Evolutionary conservation across 2,888 invertebrate genomes (phyloP), one percentile per base, ranked within the genome.

Genomic region (Gari tellinella): DNA sequence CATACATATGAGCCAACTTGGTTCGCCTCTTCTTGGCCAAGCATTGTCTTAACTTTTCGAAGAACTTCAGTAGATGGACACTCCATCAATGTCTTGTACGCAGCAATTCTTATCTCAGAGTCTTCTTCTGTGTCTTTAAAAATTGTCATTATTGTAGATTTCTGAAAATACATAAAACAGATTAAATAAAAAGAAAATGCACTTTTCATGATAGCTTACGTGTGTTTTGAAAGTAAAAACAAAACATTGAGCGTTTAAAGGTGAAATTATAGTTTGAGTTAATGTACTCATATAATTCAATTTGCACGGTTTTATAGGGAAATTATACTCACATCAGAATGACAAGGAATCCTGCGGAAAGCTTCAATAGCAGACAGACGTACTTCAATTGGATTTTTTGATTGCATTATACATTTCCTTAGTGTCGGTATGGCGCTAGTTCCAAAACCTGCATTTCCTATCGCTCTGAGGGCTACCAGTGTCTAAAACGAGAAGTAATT

Each of bases 1-100:
- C 97, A 98, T 7, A 99, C 96, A 92, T 97, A 99, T 4, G 97
- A 97, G 15, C 97, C 97, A 19, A 98, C 97, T 94, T 98, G 98
- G 77, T 90, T 90, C 41, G 85, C 83, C 57, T 87, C 73, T 70
- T 90, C 91, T 2, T 61, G 76, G 56, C 82, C 76, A 40, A 90
- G 81, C 0, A 78, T 64, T 5, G 55, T 64, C 88, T 95, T 95
- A 51, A 98, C 95, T 61, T 94, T 94, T 63, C 95, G 93, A 0
- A 98, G 93, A 0, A 95, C 94, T 46, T 94, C 93, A 80, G 96
- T 95, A 82, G 95, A 95, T 0, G 97, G 97, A 89, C 98, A 99
- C 61, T 94, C 94, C 97, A 98, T 98, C 4, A 96, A 94, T 91
- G 97, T 96, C 49, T 98, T 92, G 90, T 98, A 98, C 0, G 97